A percentile compares a stretch with the other conserved stretches of the same genome.
Conservation (phyloP, 2,113 vertebrate species). For the Stegastes partitus region DNA sequence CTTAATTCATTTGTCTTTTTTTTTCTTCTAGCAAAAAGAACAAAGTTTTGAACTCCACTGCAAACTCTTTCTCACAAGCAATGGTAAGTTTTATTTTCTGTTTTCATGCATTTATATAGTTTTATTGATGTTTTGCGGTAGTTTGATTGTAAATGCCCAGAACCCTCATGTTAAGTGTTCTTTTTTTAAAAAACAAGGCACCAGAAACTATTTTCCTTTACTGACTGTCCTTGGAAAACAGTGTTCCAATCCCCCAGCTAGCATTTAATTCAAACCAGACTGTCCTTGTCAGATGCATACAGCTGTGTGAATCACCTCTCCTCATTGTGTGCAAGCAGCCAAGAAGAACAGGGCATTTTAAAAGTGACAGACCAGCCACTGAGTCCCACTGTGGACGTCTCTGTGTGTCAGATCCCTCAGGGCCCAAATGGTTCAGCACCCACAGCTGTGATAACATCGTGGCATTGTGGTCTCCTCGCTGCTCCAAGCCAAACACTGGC, state of each 20-base stretch:
- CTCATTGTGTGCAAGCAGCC: constrained; percentile 60
- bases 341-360: constrained; percentile 61
- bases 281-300: constrained; percentile 15
- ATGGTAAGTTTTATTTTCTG: constrained; percentile 71
- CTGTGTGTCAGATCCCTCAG: constrained; percentile 52
- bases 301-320: constrained; percentile 39
- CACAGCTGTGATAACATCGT: constrained; percentile 85
- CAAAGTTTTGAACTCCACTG: constrained; percentile 21
- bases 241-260: background rate
- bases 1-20: background rate
- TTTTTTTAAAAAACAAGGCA: too few relatives aligned
- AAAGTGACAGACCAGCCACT: constrained; percentile 50
- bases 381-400: constrained; percentile 57
- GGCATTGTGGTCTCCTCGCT: constrained; percentile 50
- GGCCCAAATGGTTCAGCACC: constrained; percentile 80
- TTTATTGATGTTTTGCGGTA: background rate
- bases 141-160: too few relatives aligned
- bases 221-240: background rate
- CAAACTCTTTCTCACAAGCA: constrained; percentile 6
- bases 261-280: constrained; percentile 24
- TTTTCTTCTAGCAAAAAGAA: constrained; percentile 17
- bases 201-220: background rate
- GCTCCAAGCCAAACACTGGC: constrained; percentile 37
- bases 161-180: too few relatives aligned
- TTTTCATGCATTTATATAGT: background rate